Conservation (phyloP, 2,113 vertebrate species). For the Merops nubicus region DNA sequence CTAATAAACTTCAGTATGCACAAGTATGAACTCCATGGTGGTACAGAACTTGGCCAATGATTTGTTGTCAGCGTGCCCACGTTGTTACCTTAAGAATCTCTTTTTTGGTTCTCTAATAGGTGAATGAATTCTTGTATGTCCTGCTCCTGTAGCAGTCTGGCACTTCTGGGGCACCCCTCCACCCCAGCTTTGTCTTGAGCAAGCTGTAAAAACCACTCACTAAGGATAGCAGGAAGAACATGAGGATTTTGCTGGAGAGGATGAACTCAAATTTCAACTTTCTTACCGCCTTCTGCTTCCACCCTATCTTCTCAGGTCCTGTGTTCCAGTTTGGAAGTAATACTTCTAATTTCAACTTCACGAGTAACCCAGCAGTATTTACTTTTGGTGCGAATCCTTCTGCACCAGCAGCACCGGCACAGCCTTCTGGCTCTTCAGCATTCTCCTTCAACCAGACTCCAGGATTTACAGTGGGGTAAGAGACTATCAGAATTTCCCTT, state of each 20-base stretch:
- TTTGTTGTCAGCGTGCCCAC: neutral
- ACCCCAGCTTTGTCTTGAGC: neutral
- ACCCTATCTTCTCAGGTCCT: conserved; percentile 60
- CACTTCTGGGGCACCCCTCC: neutral
- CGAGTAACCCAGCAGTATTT: conserved; percentile 82
- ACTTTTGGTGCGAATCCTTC: conserved; percentile 80
- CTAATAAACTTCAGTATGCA: neutral
- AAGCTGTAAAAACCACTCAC: neutral
- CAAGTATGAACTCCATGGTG: neutral
- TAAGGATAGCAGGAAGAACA: neutral
- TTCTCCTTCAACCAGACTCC: conserved; percentile 82
- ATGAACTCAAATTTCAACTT: neutral
- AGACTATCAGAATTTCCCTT: conserved; percentile 17
- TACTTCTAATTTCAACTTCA: conserved; percentile 80
- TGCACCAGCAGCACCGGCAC: conserved; percentile 74
- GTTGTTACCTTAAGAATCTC: neutral
- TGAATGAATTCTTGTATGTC: neutral
- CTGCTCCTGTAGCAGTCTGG: neutral
- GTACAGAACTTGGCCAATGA: neutral
- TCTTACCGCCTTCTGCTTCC: neutral
- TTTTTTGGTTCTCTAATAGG: neutral
- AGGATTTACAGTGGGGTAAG: conserved; percentile 88
- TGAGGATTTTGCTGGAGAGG: neutral
- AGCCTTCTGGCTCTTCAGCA: conserved; percentile 74
- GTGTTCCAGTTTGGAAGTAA: conserved; percentile 89